Percentiles rank a stretch among this genome's conserved stretches.
These are phyloP conservation scores for Scaptodrosophila latifasciaeformis DNA, from an alignment of 2,888 invertebrate species.

Conservation along the genomic window DNA sequence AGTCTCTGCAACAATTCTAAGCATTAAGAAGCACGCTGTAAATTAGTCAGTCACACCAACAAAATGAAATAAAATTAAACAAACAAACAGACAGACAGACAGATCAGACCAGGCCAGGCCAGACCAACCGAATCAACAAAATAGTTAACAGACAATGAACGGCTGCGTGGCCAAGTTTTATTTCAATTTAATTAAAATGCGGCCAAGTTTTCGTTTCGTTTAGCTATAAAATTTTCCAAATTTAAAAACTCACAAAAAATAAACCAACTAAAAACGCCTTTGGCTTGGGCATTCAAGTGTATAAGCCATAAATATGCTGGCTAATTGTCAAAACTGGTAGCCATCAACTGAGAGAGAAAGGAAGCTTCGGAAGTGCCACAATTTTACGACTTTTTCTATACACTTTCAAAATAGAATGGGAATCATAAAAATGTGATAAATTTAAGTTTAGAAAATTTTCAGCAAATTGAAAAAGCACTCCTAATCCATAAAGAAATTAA, in stretches of 20 bases:
- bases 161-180: slow-evolving; percentile 19
- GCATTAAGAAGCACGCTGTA: slow-evolving; percentile 62
- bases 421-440: no score
- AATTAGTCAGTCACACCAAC: slow-evolving; percentile 42
- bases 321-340: no score
- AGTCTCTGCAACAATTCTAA: not conserved
- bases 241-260: no score
- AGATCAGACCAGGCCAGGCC: slow-evolving; percentile 16
- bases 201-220: slow-evolving; percentile 57
- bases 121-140: slow-evolving; percentile 11
- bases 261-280: slow-evolving; percentile 53
- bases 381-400: no score
- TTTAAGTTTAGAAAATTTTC: no score
- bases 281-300: slow-evolving; percentile 29
- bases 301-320: slow-evolving; percentile 31
- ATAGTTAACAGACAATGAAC: slow-evolving; percentile 10
- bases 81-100: slow-evolving; percentile 12
- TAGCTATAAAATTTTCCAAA: no score
- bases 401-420: no score
- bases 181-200: slow-evolving; percentile 31
- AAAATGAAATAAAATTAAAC: slow-evolving; percentile 17
- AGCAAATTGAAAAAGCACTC: no score
- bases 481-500: no score
- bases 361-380: no score
- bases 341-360: no score